These are phyloP conservation scores for Cacatua alba DNA, from an alignment of 2,113 vertebrate genomes.

Conservation along the genomic window DNA sequence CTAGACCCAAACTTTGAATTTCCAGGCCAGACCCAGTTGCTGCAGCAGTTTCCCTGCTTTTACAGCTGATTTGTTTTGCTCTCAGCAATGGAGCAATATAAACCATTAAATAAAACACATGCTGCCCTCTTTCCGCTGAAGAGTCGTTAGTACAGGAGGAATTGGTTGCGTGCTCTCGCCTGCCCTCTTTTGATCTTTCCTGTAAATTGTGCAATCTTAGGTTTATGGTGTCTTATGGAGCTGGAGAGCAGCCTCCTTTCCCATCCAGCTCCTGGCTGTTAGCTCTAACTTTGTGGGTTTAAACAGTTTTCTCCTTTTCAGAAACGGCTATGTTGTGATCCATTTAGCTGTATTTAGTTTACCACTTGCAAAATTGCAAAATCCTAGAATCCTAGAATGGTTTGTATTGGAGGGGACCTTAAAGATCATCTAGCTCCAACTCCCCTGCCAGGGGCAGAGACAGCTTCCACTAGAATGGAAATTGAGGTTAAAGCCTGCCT, in stretches of 20 bases:
- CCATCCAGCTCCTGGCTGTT: not conserved
- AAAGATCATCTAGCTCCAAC: not conserved
- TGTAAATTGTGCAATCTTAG: not conserved
- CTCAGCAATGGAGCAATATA: not conserved
- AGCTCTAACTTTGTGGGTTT: not conserved
- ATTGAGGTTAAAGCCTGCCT: not conserved
- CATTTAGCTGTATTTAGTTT: not conserved
- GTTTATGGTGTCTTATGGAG: rapidly evolving
- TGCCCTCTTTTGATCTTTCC: constrained; percentile 31
- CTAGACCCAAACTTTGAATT: not conserved
- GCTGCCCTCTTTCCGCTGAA: constrained; percentile 47
- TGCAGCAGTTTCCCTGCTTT: not conserved
- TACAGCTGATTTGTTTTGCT: not conserved
- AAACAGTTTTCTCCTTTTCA: not conserved
- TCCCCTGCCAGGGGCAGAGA: not conserved
- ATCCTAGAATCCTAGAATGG: not conserved
- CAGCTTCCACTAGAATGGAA: not conserved
- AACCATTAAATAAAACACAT: not conserved
- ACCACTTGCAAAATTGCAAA: not conserved
- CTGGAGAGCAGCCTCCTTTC: not conserved
- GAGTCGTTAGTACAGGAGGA: not conserved
- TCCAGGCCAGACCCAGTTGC: not conserved
- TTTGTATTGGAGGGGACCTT: not conserved
- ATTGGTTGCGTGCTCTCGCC: not conserved
- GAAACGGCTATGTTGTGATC: not conserved